These are phyloP conservation scores for Ptilodon capucinus DNA, from an alignment of 2,888 invertebrate genomes.

Conservation along the genomic window DNA sequence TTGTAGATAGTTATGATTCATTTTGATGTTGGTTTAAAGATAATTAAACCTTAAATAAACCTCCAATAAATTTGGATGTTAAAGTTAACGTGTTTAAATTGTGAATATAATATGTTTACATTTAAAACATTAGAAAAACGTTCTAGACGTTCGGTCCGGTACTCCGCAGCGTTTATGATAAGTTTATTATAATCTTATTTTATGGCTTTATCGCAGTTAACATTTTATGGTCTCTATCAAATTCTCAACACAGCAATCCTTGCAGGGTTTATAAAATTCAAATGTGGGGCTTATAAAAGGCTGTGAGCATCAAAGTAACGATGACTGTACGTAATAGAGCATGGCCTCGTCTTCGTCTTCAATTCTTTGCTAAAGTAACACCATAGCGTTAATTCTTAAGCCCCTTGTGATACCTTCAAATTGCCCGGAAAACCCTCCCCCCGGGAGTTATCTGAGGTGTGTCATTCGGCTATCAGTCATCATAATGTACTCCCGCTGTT, in stretches of 20 bases:
- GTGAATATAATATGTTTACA: background rate
- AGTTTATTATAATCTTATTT: slow-evolving; percentile 24
- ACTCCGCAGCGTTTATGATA: slow-evolving; percentile 29
- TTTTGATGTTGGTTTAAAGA: too few species aligned
- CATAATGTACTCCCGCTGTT: background rate
- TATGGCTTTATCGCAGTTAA: slow-evolving; percentile 21
- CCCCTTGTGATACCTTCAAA: background rate
- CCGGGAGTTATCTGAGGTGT: background rate
- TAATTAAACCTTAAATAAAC: too few species aligned
- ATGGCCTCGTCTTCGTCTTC: background rate
- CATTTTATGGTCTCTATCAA: slow-evolving; percentile 24
- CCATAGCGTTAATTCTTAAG: background rate
- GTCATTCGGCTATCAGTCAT: background rate
- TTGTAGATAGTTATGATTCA: too few species aligned
- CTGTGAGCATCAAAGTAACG: background rate
- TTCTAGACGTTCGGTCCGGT: slow-evolving; percentile 19
- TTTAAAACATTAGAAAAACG: background rate
- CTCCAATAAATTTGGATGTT: too few species aligned
- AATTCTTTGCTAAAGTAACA: background rate
- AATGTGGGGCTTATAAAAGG: background rate
- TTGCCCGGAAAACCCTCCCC: background rate
- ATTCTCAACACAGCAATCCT: slow-evolving; percentile 6
- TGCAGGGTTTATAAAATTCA: background rate
- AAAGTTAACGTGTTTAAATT: too few species aligned
- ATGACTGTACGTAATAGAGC: background rate